A percentile compares a stretch with the other conserved stretches of the same genome.
phyloP scores from a whole-genome alignment of 1,140 invertebrate species.

The Drosophila gunungcola region DNA sequence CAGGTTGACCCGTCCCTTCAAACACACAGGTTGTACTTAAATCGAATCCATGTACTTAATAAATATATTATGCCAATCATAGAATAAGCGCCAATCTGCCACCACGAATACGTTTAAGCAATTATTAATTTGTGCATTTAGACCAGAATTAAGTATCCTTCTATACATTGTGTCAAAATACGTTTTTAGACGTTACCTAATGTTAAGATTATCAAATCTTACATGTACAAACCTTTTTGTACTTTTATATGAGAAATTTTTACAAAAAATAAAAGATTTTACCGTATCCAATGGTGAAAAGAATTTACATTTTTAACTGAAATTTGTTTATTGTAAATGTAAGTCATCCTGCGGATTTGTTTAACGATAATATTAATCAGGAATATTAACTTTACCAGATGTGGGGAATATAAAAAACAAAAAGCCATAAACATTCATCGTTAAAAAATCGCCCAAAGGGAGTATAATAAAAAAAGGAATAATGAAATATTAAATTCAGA shows the following conservation, averaged over 20 bases:
- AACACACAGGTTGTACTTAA: constrained; percentile 63
- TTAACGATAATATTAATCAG: too few species aligned
- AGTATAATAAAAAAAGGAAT: too few species aligned
- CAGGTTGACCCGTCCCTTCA: constrained; percentile 8
- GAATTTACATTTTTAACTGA: not conserved
- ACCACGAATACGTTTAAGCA: constrained; percentile 41
- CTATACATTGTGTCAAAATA: constrained; percentile 49
- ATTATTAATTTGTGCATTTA: constrained; percentile 45
- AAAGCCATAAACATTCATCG: too few species aligned
- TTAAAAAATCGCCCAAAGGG: too few species aligned
- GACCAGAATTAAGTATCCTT: constrained; percentile 15
- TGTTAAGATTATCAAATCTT: constrained; percentile 24
- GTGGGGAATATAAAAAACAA: too few species aligned
- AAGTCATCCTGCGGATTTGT: too few species aligned
- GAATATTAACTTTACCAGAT: too few species aligned
- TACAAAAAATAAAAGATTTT: constrained; percentile 29
- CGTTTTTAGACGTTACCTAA: constrained; percentile 48
- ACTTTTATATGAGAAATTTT: constrained; percentile 44
- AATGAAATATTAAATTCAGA: too few species aligned
- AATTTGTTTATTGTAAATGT: not conserved
- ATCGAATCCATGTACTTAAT: constrained; percentile 63
- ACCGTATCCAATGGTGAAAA: not conserved
- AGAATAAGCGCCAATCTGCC: constrained; percentile 49
- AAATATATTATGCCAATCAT: constrained; percentile 31
- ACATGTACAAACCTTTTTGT: constrained; percentile 28